Percentiles rank a stretch among this genome's conserved stretches.
phyloP scores from a whole-genome alignment of 2,797 vertebrate species.

The Xiphorhynchus erythropygius region DNA sequence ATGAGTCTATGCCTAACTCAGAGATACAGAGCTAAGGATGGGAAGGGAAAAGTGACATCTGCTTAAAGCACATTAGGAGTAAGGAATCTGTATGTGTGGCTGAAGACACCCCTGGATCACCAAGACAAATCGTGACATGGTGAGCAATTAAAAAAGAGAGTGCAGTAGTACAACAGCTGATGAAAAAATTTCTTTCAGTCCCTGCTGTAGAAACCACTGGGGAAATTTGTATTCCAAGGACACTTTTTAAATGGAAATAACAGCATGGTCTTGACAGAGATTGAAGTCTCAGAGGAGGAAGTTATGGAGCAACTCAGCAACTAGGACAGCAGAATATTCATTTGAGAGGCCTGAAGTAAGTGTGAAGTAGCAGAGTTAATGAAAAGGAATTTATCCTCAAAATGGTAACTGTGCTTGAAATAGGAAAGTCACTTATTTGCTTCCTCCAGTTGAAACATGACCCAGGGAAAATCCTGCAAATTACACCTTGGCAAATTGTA shows the following conservation, averaged over 20 bases:
- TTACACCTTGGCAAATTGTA: neutral
- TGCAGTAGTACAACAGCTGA: slow-evolving; percentile 14
- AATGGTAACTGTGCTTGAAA: neutral
- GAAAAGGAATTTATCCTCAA: slow-evolving; percentile 44
- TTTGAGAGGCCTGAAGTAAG: slow-evolving; percentile 10
- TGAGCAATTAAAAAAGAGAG: slow-evolving; percentile 36
- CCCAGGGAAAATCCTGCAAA: neutral
- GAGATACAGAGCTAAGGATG: neutral
- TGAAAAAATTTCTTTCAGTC: slow-evolving; percentile 55
- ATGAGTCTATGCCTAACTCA: neutral
- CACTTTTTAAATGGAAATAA: slow-evolving; percentile 68
- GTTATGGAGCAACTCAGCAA: slow-evolving; percentile 2
- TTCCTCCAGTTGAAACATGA: neutral
- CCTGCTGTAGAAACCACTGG: slow-evolving; percentile 62
- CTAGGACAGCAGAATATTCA: slow-evolving; percentile 43
- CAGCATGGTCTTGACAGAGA: slow-evolving; percentile 66
- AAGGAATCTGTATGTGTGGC: neutral
- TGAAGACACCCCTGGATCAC: neutral
- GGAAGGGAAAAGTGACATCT: neutral
- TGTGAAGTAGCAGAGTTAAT: slow-evolving; percentile 11
- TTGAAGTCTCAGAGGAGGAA: slow-evolving; percentile 64
- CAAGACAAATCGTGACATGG: neutral
- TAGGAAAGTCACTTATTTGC: neutral
- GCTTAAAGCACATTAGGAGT: neutral
- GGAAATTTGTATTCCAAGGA: slow-evolving; percentile 72